These are phyloP conservation scores for Salvator merianae DNA, from an alignment of 2,113 vertebrate species.

Conservation along the genomic window DNA sequence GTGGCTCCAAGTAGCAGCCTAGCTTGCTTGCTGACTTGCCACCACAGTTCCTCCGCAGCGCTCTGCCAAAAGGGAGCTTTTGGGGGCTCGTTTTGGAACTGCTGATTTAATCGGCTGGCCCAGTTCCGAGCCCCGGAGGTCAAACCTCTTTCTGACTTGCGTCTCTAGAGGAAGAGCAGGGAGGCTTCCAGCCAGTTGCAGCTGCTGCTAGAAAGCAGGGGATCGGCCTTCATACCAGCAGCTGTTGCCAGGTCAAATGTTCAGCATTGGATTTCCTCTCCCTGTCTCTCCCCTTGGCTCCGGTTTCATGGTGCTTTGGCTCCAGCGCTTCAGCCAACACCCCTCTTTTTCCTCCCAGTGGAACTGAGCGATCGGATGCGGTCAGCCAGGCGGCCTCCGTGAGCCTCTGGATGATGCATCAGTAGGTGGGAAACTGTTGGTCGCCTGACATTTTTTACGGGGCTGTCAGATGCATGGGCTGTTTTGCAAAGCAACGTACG, in stretches of 20 bases:
- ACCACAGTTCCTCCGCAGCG: not conserved
- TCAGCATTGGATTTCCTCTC: not conserved
- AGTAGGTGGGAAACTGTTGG: not conserved
- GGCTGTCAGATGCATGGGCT: not conserved
- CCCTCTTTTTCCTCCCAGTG: not conserved
- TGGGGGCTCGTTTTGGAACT: not conserved
- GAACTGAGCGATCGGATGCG: not conserved
- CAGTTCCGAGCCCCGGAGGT: not conserved
- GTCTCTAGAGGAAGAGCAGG: not conserved
- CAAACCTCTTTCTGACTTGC: not conserved
- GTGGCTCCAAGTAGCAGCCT: not conserved
- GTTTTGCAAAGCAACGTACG: not conserved
- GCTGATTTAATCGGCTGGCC: not conserved
- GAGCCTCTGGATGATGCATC: no score
- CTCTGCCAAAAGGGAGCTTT: not conserved
- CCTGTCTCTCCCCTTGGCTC: not conserved
- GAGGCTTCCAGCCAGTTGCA: not conserved
- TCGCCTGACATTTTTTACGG: no score
- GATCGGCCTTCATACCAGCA: not conserved
- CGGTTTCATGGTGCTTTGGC: not conserved
- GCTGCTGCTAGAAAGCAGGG: not conserved
- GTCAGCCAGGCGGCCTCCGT: not conserved
- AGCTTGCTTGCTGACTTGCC: not conserved
- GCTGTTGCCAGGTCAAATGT: constrained; percentile 9
- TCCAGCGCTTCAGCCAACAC: not conserved